A percentile compares a stretch with the other conserved stretches of the same genome.
Evolutionary conservation across 2,797 vertebrate genomes (phyloP).

Genomic region (Emys orbicularis): DNA sequence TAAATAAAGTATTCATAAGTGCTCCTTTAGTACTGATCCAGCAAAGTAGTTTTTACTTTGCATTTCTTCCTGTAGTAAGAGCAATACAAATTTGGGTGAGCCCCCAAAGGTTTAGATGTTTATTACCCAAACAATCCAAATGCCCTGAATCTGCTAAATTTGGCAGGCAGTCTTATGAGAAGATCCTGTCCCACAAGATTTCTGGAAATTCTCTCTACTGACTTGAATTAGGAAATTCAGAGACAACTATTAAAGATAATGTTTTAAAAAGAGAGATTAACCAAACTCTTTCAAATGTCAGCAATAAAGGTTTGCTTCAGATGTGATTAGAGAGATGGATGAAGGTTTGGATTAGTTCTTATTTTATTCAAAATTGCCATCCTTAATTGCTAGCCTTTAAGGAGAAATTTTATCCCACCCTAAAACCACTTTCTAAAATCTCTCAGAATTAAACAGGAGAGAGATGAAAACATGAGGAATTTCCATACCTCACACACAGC

Average conservation of each 20-base stretch:
- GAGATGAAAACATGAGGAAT: neutral
- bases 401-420: neutral
- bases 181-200: neutral
- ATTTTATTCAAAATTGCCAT: neutral
- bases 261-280: neutral
- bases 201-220: neutral
- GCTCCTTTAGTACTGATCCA: neutral
- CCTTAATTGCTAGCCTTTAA: neutral
- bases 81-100: neutral
- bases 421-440: neutral
- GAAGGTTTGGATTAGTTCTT: neutral
- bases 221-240: neutral
- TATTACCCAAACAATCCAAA: neutral
- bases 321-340: neutral
- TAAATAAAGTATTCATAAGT: neutral
- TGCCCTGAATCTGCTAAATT: neutral
- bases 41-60: neutral
- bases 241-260: neutral
- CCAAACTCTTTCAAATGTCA: neutral
- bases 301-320: neutral
- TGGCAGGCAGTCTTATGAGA: neutral
- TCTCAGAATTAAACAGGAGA: neutral
- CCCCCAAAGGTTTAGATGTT: neutral
- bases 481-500: neutral
- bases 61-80: neutral